Percentiles rank a stretch among this genome's conserved stretches.
Evolutionary conservation across 2,113 vertebrate species (phyloP).

Genomic region (Corythaeola cristata): DNA sequence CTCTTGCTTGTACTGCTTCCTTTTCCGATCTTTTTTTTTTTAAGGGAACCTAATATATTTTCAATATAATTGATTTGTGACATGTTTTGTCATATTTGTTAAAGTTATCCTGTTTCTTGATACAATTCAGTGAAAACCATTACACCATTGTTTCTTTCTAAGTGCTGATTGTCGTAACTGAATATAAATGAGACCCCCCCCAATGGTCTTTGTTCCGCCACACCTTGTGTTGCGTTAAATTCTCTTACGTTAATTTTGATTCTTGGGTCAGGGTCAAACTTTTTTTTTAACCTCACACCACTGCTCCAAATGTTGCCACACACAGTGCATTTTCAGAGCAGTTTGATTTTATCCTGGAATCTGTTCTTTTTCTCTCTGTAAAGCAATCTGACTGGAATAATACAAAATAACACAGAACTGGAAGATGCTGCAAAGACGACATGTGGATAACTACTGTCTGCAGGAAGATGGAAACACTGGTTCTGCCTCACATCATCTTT

Average conservation of each 20-base stretch:
- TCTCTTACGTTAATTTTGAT: background rate
- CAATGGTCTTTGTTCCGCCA: background rate
- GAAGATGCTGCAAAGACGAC: background rate
- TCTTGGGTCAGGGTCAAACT: background rate
- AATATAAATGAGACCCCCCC: conserved; percentile 10
- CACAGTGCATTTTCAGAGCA: background rate
- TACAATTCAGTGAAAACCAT: conserved; percentile 10
- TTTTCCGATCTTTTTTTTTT: conserved; percentile 54
- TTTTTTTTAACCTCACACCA: background rate
- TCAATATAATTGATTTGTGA: conserved; percentile 77
- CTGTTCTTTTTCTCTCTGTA: background rate
- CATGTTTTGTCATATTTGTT: conserved; percentile 52
- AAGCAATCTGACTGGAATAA: background rate
- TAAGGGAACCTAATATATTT: conserved; percentile 74
- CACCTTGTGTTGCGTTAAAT: background rate
- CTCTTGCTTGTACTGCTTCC: conserved; percentile 47
- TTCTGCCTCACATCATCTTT: background rate
- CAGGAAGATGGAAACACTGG: background rate
- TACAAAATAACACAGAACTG: background rate
- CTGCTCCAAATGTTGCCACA: background rate
- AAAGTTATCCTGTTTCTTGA: conserved; percentile 18
- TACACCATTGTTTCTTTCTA: background rate
- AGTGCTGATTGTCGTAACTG: conserved; percentile 16
- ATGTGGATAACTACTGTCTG: background rate
- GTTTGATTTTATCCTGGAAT: background rate